Base-by-base conservation (phyloP, 2,888 invertebrate species). In the Bhutanitis thaidina region DNA sequence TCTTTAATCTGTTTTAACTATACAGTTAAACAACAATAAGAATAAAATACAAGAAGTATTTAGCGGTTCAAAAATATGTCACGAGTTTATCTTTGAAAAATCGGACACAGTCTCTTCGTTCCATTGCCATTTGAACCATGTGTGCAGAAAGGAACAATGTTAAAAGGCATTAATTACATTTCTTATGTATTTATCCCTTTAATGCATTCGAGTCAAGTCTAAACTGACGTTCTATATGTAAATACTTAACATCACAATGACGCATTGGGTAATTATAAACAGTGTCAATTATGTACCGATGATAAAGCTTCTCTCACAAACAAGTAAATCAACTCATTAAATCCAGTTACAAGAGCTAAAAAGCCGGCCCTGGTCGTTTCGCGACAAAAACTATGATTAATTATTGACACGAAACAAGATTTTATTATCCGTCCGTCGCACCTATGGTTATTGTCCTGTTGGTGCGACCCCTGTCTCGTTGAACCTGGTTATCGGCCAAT, bases 381-480 rank as follows among this genome's bases (percentile, higher is more conserved):
- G 67, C 62, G 71, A 77, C 78, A 83, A 84, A 84, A 82, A 81
- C 74, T 40, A 74, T 81, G 84, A 87, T 84, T 71, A 74, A 86
- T 87, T 70, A 68, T 71, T 58, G 64, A 62, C 70, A 62, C 67
- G 65, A 67, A 74, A 70, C 69, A 70, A 61, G 68, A 50, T 67
- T 72, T 77, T 71, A 64, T 76, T 74, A 78, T 79, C 34, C 75
- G 69, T 74, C 67, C 59, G 58, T 68, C 66, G 57, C 61, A 59
- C 59, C 60, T 57, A 66, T 71, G 67, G 68, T 46, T 43, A 52
- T 50, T 54, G 51, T 45, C 46, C 46, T 46, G 10, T 32, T 3
- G 36, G 27, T 35, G 8, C 38, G n/a, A 45, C 15, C 36, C 20
- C 45, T 9, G 56, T 62, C 53, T 63, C 61, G 60, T 64, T 64